Evolutionary conservation across 2,113 vertebrate species (phyloP).

Genomic region (Collichthys lucidus): DNA sequence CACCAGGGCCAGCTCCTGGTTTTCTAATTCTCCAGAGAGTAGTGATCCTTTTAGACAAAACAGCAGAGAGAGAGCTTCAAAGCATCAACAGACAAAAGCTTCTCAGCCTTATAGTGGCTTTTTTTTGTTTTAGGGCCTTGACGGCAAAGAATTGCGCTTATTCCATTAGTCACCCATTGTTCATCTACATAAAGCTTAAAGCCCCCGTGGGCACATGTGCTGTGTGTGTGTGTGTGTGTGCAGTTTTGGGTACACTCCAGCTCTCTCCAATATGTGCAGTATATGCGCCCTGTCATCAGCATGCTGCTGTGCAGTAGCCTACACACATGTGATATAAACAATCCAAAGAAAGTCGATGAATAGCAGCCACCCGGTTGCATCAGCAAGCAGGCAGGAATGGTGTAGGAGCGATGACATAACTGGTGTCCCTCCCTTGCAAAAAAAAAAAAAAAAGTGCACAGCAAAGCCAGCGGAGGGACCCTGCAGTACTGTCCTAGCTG

Average conservation of each 20-base stretch:
- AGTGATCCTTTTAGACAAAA: not conserved
- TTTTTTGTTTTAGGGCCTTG: not conserved
- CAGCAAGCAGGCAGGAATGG: constrained; percentile 52
- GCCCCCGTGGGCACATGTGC: constrained; percentile 28
- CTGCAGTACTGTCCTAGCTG: constrained; percentile 78
- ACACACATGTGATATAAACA: constrained; percentile 64
- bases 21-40: no score
- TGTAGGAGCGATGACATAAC: constrained; percentile 80
- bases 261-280: constrained; percentile 31
- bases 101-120: not conserved
- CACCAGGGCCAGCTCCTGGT: constrained; percentile 39
- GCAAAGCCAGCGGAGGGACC: constrained; percentile 63
- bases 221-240: not conserved
- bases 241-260: constrained; percentile 14
- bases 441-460: constrained; percentile 69
- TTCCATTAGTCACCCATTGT: constrained; percentile 20
- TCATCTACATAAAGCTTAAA: constrained; percentile 14
- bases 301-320: constrained; percentile 46
- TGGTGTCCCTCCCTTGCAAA: constrained; percentile 68
- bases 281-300: constrained; percentile 12
- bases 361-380: constrained; percentile 52
- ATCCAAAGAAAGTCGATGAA: constrained; percentile 54
- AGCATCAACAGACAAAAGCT: not conserved
- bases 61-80: no score
- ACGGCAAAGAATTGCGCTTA: not conserved